Base-by-base conservation (phyloP, 2,797 vertebrate species). In the Moxostoma hubbsi region DNA sequence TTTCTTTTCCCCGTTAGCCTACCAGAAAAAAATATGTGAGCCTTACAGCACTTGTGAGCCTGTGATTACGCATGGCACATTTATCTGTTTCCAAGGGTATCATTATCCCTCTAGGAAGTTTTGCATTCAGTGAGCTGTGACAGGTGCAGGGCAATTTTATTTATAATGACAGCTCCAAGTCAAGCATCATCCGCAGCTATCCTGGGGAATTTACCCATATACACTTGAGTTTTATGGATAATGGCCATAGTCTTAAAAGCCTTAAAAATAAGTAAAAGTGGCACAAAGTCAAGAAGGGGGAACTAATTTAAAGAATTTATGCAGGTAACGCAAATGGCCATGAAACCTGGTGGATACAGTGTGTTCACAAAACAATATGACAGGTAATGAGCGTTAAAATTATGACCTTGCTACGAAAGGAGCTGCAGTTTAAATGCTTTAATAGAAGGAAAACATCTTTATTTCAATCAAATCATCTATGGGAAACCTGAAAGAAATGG, bases 81-180 rank as follows among this genome's bases (percentile, higher is more conserved):
- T 91, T 91, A 92, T 91, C 88, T 88, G 90, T 90, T 90, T 91
- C 87, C 89, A 87, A 86, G 87, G 88, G 88, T 92, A 90, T 91
- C 91, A 90, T 91, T 93, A 91, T 84, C 80, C 83, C 85, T 81
- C 58, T 66, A 88, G 86, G 86, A 86, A 83, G 89, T 79, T 90
- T 86, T 87, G 88, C 87, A 89, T 89, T 84, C 75, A 64, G 84
- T 59, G 80, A 53, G 63, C 82, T 54, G 36, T 91, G 92, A 92
- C 91, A 92, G 91, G 90, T 92, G 91, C 74, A 64, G 70, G 85
- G 84, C 89, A 90, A 89, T 92, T 91, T 91, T 89, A 92, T 92
- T 92, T 92, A 91, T 90, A 91, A 91, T 90, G 90, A 90, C 81
- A 73, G 84, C 86, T 83, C 81, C 75, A 80, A 89, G 87, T 89